Conservation (phyloP, 2,888 invertebrate genomes). For the Tiliacea aurago region DNA sequence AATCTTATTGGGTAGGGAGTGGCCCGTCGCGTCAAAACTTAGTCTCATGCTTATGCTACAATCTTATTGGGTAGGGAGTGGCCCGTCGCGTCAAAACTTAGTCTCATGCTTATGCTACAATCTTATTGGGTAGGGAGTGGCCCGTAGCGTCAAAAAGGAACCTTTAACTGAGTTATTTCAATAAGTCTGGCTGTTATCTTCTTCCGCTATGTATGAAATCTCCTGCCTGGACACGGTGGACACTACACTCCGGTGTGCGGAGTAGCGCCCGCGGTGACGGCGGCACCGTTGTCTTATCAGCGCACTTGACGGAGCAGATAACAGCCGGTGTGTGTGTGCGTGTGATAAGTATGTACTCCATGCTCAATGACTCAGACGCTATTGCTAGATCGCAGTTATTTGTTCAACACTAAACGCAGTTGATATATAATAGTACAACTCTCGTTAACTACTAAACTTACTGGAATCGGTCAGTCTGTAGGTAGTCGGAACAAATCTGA, state of each 20-base stretch:
- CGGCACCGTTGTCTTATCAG: constrained; percentile 61
- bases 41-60: background rate
- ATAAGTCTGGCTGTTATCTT: background rate
- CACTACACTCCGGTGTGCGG: background rate
- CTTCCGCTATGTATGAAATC: background rate
- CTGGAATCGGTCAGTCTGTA: constrained; percentile 7
- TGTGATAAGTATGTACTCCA: constrained; percentile 35
- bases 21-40: background rate
- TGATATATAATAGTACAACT: constrained; percentile 17
- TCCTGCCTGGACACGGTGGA: background rate
- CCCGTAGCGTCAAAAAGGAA: background rate
- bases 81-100: background rate
- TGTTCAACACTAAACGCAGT: constrained; percentile 35
- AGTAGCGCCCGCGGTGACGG: background rate
- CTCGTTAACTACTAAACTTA: background rate
- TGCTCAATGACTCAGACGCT: constrained; percentile 51
- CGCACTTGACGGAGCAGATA: constrained; percentile 66
- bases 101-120: background rate
- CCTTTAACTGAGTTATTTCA: background rate
- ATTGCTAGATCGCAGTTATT: constrained; percentile 47
- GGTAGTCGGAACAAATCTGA: too few species aligned
- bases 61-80: background rate
- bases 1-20: background rate
- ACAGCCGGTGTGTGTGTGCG: constrained; percentile 21
- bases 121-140: too few species aligned